Evolutionary conservation across 2,113 vertebrate species (phyloP).

Genomic region (Mesocricetus auratus): DNA sequence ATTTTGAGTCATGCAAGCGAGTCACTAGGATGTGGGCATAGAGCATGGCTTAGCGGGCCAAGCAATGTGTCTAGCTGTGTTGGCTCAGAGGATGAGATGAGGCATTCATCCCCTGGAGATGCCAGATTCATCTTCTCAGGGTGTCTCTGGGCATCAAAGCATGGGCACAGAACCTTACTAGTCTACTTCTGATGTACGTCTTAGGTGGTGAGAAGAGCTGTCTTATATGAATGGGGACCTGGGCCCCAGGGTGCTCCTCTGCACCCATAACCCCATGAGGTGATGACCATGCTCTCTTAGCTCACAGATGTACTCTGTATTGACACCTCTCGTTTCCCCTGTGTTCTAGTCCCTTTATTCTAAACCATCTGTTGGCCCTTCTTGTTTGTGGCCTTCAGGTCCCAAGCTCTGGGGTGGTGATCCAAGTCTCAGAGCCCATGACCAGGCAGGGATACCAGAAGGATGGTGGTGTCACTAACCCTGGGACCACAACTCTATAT

Average conservation of each 20-base stretch:
- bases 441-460: not conserved
- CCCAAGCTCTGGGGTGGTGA: not conserved
- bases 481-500: not conserved
- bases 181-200: not conserved
- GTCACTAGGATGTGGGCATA: not conserved
- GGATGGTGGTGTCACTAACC: not conserved
- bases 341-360: not conserved
- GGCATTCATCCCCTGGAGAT: not conserved
- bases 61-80: not conserved
- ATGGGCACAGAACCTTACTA: not conserved
- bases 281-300: no score
- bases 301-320: not conserved
- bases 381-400: not conserved
- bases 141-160: accelerated
- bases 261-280: no score
- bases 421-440: not conserved
- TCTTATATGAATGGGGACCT: not conserved
- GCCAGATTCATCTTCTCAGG: no score
- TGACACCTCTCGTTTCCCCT: not conserved
- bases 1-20: not conserved
- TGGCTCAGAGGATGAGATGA: not conserved
- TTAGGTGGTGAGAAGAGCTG: no score
- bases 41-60: not conserved
- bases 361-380: not conserved
- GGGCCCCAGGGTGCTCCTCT: no score